Evolutionary conservation across 1,140 invertebrate species (phyloP).

Genomic region (Gryllus bimaculatus): DNA sequence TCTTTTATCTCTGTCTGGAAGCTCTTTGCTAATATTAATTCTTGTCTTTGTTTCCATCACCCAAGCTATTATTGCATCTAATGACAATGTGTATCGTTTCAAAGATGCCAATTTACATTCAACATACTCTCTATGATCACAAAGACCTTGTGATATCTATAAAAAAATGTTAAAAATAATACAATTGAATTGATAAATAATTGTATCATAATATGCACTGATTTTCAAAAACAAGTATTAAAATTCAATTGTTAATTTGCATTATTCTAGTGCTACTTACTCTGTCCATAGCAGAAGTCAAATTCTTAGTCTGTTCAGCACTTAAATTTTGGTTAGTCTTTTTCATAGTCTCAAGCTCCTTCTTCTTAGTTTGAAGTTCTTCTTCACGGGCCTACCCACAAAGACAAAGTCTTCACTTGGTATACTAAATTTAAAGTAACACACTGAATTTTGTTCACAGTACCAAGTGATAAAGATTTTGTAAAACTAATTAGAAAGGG

Average conservation of each 20-base stretch:
- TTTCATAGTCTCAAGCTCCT: conserved; percentile 41
- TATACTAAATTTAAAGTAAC: too few relatives aligned
- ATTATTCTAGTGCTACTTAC: conserved; percentile 29
- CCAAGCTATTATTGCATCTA: conserved; percentile 47
- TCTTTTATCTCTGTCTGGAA: conserved; percentile 39
- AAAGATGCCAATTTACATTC: conserved; percentile 48
- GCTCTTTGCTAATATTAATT: conserved; percentile 39
- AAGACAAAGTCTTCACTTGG: too few relatives aligned
- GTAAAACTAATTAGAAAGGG: too few relatives aligned
- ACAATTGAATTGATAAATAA: conserved; percentile 11
- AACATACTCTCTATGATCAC: conserved; percentile 46
- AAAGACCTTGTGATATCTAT: conserved; percentile 28
- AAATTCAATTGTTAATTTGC: background rate
- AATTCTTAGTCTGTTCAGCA: conserved; percentile 35
- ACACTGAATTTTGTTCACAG: too few relatives aligned
- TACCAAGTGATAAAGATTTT: too few relatives aligned
- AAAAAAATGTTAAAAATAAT: conserved; percentile 19
- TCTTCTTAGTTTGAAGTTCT: conserved; percentile 39
- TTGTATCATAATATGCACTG: background rate
- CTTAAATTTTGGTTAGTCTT: conserved; percentile 35
- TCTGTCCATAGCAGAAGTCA: conserved; percentile 42
- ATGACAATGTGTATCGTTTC: conserved; percentile 44
- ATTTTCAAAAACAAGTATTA: background rate
- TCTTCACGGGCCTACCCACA: conserved; percentile 53
- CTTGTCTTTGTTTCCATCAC: conserved; percentile 42